Evolutionary conservation across 2,888 invertebrate species (phyloP).

Genomic region (Lasius platythorax): DNA sequence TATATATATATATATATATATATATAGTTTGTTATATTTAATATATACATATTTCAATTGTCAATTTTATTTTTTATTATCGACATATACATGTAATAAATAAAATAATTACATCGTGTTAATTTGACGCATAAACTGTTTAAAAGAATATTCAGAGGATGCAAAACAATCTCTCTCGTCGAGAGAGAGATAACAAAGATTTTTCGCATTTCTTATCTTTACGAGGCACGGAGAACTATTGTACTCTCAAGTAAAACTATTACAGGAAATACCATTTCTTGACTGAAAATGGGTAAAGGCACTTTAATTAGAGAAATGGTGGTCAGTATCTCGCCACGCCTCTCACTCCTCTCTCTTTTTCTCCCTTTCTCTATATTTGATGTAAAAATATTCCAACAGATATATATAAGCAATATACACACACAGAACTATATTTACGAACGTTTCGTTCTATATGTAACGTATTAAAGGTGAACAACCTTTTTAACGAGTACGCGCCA

Average conservation of each 20-base stretch:
- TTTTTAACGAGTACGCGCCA: neutral
- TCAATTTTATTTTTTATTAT: neutral
- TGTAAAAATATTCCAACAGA: conserved; percentile 40
- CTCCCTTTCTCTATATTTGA: conserved; percentile 47
- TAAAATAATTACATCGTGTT: neutral
- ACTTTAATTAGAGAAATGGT: conserved; percentile 55
- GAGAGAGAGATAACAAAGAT: no score
- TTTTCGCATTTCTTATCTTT: neutral
- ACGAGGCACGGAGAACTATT: neutral
- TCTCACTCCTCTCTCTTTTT: conserved; percentile 44
- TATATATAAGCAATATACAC: neutral
- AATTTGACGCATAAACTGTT: neutral
- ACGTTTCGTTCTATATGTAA: conserved; percentile 17
- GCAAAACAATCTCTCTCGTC: neutral
- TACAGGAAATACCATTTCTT: conserved; percentile 25
- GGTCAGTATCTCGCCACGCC: conserved; percentile 50
- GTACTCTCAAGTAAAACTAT: neutral
- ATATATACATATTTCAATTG: no score
- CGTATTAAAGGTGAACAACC: conserved; percentile 28
- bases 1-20: neutral
- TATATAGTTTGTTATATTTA: neutral
- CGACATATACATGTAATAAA: neutral
- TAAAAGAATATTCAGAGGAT: neutral
- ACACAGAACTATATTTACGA: neutral
- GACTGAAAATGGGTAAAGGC: conserved; percentile 40